Percentiles rank a stretch among this genome's conserved stretches.
Evolutionary conservation across 1,140 invertebrate genomes (phyloP).

Genomic region (Hormaphis cornu): DNA sequence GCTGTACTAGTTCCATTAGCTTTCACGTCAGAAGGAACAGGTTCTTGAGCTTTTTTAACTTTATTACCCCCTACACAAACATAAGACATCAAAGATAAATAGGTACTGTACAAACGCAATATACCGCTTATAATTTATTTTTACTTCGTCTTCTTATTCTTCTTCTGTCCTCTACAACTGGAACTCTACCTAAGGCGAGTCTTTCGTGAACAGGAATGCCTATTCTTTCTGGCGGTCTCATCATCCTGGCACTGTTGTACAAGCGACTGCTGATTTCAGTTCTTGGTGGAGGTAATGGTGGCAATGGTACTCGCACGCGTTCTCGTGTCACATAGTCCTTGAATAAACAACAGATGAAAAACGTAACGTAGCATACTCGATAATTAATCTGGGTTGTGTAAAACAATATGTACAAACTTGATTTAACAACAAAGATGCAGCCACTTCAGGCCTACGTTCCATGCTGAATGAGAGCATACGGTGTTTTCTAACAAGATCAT

Average conservation of each 20-base stretch:
- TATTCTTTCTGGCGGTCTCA: background rate
- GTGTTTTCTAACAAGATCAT: background rate
- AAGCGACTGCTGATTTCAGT: background rate
- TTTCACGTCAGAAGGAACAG: background rate
- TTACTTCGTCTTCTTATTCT: slow-evolving; percentile 17
- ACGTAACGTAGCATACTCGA: background rate
- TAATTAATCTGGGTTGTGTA: background rate
- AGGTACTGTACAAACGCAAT: background rate
- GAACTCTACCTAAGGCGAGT: slow-evolving; percentile 1
- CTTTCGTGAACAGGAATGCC: slow-evolving; percentile 14
- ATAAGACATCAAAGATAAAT: background rate
- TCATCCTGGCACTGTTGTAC: background rate
- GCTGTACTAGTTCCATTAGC: background rate
- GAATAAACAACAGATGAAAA: background rate
- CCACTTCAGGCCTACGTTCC: slow-evolving; percentile 16
- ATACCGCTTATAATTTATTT: background rate
- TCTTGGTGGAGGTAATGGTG: background rate
- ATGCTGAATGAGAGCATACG: background rate
- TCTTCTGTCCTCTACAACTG: background rate
- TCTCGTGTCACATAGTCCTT: slow-evolving; percentile 13
- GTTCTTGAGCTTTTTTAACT: background rate
- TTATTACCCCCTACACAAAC: background rate
- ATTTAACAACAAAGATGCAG: background rate
- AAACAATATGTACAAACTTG: background rate
- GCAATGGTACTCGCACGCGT: background rate